These are phyloP conservation scores for Sycophaga agraensis DNA, from an alignment of 1,140 invertebrate genomes.

Conservation along the genomic window DNA sequence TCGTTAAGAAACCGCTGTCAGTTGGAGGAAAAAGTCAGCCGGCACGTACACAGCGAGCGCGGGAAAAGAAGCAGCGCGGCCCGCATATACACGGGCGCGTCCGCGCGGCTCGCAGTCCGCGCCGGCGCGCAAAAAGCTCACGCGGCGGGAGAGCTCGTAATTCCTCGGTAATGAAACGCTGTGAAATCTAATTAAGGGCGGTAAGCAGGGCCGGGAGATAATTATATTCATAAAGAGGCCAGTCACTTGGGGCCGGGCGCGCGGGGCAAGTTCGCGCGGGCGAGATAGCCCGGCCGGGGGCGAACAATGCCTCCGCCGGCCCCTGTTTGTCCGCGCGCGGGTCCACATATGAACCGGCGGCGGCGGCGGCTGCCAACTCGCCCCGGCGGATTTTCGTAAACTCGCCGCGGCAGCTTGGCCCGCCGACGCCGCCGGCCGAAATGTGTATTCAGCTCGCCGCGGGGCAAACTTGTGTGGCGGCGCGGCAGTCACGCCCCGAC, in stretches of 20 bases:
- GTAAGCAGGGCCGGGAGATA: conserved; percentile 11
- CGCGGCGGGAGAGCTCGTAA: background rate
- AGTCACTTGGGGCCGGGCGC: background rate
- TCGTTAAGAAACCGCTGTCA: too few species aligned
- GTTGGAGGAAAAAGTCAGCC: too few species aligned
- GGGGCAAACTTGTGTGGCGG: too few species aligned
- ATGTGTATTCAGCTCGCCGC: conserved; percentile 3
- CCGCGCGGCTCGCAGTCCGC: too few species aligned
- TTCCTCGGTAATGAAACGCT: conserved; percentile 14
- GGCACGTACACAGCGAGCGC: too few species aligned
- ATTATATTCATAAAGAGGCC: conserved; percentile 26
- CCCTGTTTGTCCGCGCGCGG: too few species aligned
- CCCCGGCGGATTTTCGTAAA: conserved; percentile 6
- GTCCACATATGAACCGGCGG: background rate
- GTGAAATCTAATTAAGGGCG: conserved; percentile 18
- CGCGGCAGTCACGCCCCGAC: too few species aligned
- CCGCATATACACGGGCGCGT: too few species aligned
- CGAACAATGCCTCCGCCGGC: too few species aligned
- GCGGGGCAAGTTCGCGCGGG: background rate
- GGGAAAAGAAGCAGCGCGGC: too few species aligned
- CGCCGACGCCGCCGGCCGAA: background rate
- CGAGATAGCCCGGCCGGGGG: too few species aligned
- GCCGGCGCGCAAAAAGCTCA: too few species aligned
- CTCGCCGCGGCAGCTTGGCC: background rate
- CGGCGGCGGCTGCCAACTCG: conserved; percentile 1